A percentile compares a stretch with the other conserved stretches of the same genome.
Evolutionary conservation across 2,888 invertebrate genomes (phyloP).

Genomic region (Athetis lepigone): DNA sequence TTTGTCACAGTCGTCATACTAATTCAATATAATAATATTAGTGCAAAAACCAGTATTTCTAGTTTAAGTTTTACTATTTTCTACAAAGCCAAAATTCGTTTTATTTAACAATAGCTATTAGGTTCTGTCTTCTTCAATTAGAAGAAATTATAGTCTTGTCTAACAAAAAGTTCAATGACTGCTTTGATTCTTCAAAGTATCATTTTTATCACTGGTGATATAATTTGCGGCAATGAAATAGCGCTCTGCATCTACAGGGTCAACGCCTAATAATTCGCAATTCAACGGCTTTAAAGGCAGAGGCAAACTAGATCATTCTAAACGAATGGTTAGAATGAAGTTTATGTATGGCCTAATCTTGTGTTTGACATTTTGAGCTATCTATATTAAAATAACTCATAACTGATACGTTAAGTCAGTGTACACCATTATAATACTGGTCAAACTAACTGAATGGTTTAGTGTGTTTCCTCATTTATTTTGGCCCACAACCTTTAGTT

Average conservation of each 20-base stretch:
- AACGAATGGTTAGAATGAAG: not conserved
- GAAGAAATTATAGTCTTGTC: not conserved
- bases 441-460: too few relatives aligned
- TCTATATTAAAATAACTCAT: not conserved
- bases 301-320: slow-evolving; percentile 22
- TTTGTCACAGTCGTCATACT: too few relatives aligned
- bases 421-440: too few relatives aligned
- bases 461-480: too few relatives aligned
- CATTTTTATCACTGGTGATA: slow-evolving; percentile 26
- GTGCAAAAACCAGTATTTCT: too few relatives aligned
- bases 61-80: too few relatives aligned
- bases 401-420: not conserved
- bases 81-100: not conserved
- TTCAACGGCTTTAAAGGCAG: slow-evolving; percentile 34
- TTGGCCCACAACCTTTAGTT: too few relatives aligned
- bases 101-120: not conserved
- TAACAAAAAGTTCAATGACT: slow-evolving; percentile 13
- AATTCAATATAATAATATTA: too few relatives aligned
- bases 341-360: not conserved
- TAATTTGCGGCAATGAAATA: slow-evolving; percentile 38
- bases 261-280: slow-evolving; percentile 52
- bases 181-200: not conserved
- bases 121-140: not conserved
- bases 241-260: slow-evolving; percentile 31
- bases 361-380: not conserved